phyloP scores from a whole-genome alignment of 2,113 vertebrate genomes.

The Glaucomys volans region DNA sequence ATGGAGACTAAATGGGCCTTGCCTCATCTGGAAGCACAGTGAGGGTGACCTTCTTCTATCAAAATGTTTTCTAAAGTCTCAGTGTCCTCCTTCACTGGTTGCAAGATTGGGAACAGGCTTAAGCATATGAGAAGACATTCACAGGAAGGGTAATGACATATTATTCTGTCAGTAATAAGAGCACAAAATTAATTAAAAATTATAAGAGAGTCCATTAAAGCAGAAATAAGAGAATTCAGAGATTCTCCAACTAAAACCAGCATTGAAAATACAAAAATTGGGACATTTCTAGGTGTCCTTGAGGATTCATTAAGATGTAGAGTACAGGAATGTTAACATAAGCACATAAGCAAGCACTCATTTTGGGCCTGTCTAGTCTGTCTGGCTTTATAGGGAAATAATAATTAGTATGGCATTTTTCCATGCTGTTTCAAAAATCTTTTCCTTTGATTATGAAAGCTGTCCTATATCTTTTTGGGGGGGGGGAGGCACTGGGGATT shows the following conservation, averaged over 20 bases:
- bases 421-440: not conserved
- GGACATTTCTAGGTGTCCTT: not conserved
- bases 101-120: not conserved
- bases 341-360: not conserved
- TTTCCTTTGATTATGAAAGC: conserved; percentile 12
- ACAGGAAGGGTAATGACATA: not conserved
- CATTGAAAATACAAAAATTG: not conserved
- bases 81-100: conserved; percentile 3
- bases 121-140: not conserved
- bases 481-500: too few relatives aligned
- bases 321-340: not conserved
- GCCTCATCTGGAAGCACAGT: not conserved
- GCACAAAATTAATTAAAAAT: conserved; percentile 28
- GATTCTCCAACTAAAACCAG: not conserved
- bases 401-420: not conserved
- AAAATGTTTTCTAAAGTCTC: not conserved
- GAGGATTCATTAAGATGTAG: not conserved
- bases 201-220: not conserved
- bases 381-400: not conserved
- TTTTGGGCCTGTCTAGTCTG: not conserved
- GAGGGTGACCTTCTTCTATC: not conserved
- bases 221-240: not conserved
- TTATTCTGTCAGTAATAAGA: not conserved
- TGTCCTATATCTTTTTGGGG: not conserved
- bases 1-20: not conserved